phyloP scores from a whole-genome alignment of 2,888 invertebrate species.

The Drosophila maculinotata region DNA sequence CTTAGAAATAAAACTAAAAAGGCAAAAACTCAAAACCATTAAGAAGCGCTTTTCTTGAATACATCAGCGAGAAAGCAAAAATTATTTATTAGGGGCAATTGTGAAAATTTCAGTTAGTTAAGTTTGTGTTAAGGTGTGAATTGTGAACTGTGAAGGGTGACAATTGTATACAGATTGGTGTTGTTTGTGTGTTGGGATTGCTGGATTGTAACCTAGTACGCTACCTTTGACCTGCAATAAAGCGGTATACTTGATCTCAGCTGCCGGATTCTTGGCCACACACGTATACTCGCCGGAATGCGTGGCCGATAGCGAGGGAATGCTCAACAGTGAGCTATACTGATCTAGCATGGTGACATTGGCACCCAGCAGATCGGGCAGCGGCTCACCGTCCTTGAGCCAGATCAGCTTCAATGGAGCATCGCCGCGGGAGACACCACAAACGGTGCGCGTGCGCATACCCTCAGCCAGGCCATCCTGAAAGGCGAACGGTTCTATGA shows the following conservation, averaged over 20 bases:
- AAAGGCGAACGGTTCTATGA: constrained; percentile 94
- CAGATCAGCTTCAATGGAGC: constrained; percentile 92
- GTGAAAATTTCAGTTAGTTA: constrained; percentile 64
- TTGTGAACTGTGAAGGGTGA: constrained; percentile 21
- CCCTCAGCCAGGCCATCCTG: constrained; percentile 93
- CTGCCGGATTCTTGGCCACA: constrained; percentile 91
- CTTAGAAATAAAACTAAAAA: constrained; percentile 53
- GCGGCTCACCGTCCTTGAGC: constrained; percentile 92
- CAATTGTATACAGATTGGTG: constrained; percentile 11
- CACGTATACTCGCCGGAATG: constrained; percentile 92
- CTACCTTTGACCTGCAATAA: constrained; percentile 93
- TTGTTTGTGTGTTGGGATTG: constrained; percentile 17
- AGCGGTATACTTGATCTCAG: constrained; percentile 92
- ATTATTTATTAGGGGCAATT: constrained; percentile 56
- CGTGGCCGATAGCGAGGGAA: constrained; percentile 90
- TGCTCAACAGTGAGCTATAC: constrained; percentile 91
- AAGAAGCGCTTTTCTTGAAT: constrained; percentile 78
- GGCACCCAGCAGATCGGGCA: constrained; percentile 88
- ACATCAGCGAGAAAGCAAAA: constrained; percentile 74
- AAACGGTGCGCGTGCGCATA: constrained; percentile 92
- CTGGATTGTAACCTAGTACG: constrained; percentile 82
- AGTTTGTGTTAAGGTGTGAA: constrained; percentile 25
- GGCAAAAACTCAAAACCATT: constrained; percentile 68
- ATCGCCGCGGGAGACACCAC: constrained; percentile 92
- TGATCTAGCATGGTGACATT: constrained; percentile 91